Percentiles rank a stretch among this genome's conserved stretches.
Evolutionary conservation across 1,140 invertebrate species (phyloP).

Genomic region (Euglossa dilemma): DNA sequence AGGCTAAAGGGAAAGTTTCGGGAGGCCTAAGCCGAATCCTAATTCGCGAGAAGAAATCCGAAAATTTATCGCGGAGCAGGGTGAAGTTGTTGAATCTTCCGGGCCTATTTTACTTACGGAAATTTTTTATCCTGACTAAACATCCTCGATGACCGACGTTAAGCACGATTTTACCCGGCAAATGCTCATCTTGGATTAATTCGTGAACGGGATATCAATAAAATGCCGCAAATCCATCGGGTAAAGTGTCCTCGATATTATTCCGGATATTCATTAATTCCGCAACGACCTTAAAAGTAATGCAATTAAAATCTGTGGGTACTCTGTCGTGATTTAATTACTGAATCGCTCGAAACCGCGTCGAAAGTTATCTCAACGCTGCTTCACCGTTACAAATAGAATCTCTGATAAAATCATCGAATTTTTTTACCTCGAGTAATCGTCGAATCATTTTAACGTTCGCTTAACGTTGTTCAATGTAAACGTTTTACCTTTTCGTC

Average conservation of each 20-base stretch:
- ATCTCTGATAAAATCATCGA: neutral
- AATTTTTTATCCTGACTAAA: neutral
- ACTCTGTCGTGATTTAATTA: neutral
- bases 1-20: neutral
- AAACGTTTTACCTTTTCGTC: no score
- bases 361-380: neutral
- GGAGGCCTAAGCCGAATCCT: conserved; percentile 10
- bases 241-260: neutral
- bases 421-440: neutral
- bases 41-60: conserved; percentile 22
- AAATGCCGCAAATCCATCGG: neutral
- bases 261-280: neutral
- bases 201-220: neutral
- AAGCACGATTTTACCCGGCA: neutral
- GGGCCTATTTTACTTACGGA: neutral
- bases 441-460: no score
- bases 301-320: neutral
- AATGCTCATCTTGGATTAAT: neutral
- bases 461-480: no score
- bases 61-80: conserved; percentile 10
- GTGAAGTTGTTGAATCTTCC: conserved; percentile 6
- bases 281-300: conserved; percentile 2
- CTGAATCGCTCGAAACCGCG: neutral
- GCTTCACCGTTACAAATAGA: neutral
- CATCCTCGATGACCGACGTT: neutral